Conservation (phyloP, 2,797 vertebrate genomes). For the Anisognathus igniventris region DNA sequence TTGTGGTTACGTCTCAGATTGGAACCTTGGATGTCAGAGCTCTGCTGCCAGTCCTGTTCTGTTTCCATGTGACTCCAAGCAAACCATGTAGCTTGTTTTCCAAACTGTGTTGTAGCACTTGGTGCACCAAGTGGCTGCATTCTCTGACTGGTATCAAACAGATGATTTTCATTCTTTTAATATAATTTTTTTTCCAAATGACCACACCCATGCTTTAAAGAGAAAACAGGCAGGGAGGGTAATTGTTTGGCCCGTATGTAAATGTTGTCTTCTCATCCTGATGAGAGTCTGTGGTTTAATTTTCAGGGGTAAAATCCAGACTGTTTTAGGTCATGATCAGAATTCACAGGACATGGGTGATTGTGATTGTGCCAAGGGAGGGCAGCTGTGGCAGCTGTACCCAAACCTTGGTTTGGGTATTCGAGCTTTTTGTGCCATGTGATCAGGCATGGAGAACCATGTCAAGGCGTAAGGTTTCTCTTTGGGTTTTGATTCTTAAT, state of each 20-base stretch:
- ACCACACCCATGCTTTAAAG: not conserved
- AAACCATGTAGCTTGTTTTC: not conserved
- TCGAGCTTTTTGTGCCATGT: not conserved
- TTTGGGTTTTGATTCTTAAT: not conserved
- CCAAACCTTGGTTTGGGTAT: not conserved
- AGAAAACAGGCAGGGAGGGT: not conserved
- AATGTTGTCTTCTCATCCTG: not conserved
- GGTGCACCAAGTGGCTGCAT: not conserved
- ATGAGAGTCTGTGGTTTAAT: not conserved
- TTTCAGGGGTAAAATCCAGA: not conserved
- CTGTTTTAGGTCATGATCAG: not conserved
- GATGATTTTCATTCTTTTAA: not conserved
- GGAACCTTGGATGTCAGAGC: not conserved
- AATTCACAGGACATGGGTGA: not conserved
- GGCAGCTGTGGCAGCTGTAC: not conserved
- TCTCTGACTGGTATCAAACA: not conserved
- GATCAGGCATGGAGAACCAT: not conserved
- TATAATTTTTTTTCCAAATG: not conserved
- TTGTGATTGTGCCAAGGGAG: not conserved
- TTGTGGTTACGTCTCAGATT: not conserved
- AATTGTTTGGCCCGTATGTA: not conserved
- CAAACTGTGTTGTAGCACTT: not conserved
- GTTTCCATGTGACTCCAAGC: not conserved
- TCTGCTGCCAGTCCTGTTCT: not conserved
- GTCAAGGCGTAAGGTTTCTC: not conserved